phyloP scores from a whole-genome alignment of 2,888 invertebrate genomes.

The Heliconius cydno region DNA sequence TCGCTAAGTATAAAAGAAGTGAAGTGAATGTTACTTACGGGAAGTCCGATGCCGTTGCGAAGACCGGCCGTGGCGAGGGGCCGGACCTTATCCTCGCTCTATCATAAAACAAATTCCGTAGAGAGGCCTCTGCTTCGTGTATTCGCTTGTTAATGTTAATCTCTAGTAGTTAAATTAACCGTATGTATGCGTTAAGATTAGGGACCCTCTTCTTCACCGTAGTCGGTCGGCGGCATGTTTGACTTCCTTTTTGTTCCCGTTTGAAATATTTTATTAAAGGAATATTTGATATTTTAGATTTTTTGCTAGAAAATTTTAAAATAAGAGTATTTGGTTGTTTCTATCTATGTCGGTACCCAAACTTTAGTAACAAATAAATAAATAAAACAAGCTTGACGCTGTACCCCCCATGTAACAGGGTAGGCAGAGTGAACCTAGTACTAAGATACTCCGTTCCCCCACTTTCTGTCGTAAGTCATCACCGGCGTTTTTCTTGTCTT shows the following conservation, averaged over 20 bases:
- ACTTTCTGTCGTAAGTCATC: too few relatives aligned
- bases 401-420: too few relatives aligned
- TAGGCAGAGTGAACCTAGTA: too few relatives aligned
- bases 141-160: slow-evolving; percentile 80
- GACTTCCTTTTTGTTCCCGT: slow-evolving; percentile 75
- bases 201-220: slow-evolving; percentile 80
- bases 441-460: too few relatives aligned
- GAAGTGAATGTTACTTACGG: slow-evolving; percentile 49
- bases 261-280: not conserved
- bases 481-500: too few relatives aligned
- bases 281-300: not conserved
- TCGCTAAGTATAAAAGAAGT: slow-evolving; percentile 55
- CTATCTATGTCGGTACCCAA: too few relatives aligned
- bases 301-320: not conserved
- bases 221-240: slow-evolving; percentile 78
- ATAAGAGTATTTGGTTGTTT: not conserved
- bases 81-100: slow-evolving; percentile 78
- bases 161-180: slow-evolving; percentile 78
- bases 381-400: too few relatives aligned
- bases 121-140: slow-evolving; percentile 82
- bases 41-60: slow-evolving; percentile 80
- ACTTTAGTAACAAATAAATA: too few relatives aligned
- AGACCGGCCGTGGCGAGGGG: slow-evolving; percentile 82
- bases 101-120: slow-evolving; percentile 65
- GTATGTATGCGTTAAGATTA: slow-evolving; percentile 84